Base-by-base conservation (phyloP, 2,888 invertebrate genomes). In the Plutella xylostella region DNA sequence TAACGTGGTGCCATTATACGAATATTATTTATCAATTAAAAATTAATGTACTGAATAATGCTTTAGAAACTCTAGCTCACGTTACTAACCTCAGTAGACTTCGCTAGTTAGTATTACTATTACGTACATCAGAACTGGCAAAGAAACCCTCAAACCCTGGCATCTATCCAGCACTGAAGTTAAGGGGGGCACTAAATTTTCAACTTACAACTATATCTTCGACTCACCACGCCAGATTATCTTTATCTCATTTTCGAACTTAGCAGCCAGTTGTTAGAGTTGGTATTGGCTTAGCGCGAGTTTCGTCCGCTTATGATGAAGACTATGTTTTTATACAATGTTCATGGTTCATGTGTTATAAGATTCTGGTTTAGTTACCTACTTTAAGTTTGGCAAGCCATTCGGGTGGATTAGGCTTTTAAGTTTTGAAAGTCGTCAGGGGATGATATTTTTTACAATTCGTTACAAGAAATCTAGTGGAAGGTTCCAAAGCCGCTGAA, bases 161-260 rank as follows among this genome's bases (percentile, higher is more conserved):
- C 46, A 39, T 17, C 31, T 15, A 22, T 21, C 46, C 46, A 46
- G 33, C 15, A 14, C 37, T 20, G 19, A 28, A 28, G 37, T 12
- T 18, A 14, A 22, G 11, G 42, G 35, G 35, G 20, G 35, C 28
- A 41, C 42, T 45, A 45, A 45, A 45, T 45, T 45, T 42, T 34
- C 35, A 45, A 42, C 42, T 45, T 35, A 42, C 42, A 41, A 45
- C 45, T 45, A 40, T 33, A 45, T 45, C 39, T 44, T 30, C 15
- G 39, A 40, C 39, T 21, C 18, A n/a, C 37, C 14, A 40, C 14
- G 15, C 17, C 7, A 34, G 34, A 34, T n/a, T n/a, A n/a, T n/a
- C n/a, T n/a, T n/a, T n/a, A n/a, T n/a, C n/a, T n/a, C n/a, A n/a
- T n/a, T n/a, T n/a, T n/a, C n/a, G n/a, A n/a, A n/a, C n/a, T n/a